Evolutionary conservation across 1,140 invertebrate genomes (phyloP), one percentile per base, ranked within the genome.

Genomic region (Drosophila equinoxialis): DNA sequence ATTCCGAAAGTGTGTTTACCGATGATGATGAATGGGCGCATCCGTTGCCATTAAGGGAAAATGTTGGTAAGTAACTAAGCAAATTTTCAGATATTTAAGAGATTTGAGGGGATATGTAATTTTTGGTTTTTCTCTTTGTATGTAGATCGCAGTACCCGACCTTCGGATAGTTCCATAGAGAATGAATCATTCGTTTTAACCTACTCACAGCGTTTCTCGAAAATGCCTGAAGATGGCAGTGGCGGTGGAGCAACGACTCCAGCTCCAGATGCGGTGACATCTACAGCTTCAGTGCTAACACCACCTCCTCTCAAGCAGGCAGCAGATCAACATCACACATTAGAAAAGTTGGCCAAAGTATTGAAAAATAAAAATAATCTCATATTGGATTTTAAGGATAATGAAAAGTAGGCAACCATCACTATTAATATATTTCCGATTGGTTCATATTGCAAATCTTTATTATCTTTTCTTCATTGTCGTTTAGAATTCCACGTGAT

Each of bases 1-100:
- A 94, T 84, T 93, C 93, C 0, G 94, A 94, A 73, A 94, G 93
- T 77, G 94, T 94, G 1, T 94, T 94, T 67, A 94, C 94, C 26
- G 94, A 94, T 77, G 93, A 94, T 60, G 93, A 94, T 69, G 93
- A 93, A 73, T 94, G 93, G 93, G 77, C 91, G n/a, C 90, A 90
- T 83, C 91, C 91, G 2, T 58, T 91, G 64, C 91, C 91, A 1
- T 14, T 92, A 4, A 79, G 91, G 6, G 91, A 92, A 75, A 92
- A 92, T 85, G 74, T 91, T 62, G 91, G 91, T 87, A 73, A 60
- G 77, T 80, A 11, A 11, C 8, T n/a, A 3, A 0, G 1, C 1
- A 3, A n/a, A 8, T 37, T 1, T 8, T 14, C 33, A 33, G n/a
- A n/a, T n/a, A 1, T 6, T 6, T 5, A 7, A 35, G 7, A 23